Base-by-base conservation (phyloP, 2,113 vertebrate species). In the Syrmaticus mikado region DNA sequence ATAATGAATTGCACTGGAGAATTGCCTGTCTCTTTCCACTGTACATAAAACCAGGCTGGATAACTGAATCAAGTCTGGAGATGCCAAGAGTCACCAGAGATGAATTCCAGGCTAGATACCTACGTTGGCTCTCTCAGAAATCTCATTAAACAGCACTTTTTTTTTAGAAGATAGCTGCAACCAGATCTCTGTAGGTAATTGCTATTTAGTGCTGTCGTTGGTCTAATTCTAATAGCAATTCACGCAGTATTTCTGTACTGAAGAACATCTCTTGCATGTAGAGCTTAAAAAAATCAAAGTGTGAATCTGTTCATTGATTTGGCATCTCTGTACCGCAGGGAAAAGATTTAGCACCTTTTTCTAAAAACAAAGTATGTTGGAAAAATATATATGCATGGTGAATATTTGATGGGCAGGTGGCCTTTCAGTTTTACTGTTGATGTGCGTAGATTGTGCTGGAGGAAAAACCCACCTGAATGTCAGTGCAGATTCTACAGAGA, bases 391-490 rank as follows among this genome's bases (percentile, higher is more conserved):
- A 89, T 0, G 1, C 82, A 19, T 55, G 36, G 96, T 94, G 93
- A 90, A 91, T 96, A 95, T 94, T 75, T 95, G 95, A 94, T 76
- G 65, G 86, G 93, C 77, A 95, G 95, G 93, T 43, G 43, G 94
- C 81, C 87, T 97, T 98, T 98, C 95, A 81, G 76, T 4, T 82
- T 97, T 89, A 94, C 72, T 71, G 82, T 81, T 82, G 95, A 80
- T 85, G 64, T 72, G 50, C 8, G 13, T 25, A 22, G 85, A 87
- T 92, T 93, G 61, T 60, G 97, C 97, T 97, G 10, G 87, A 96
- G 97, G 97, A 97, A 92, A 97, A 95, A 72, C 38, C 78, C 78
- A 87, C 91, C 94, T 97, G 94, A 92, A 93, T 95, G 96, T 96
- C 94, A 97, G 86, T 20, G 81, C 92, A 40, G 52, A 93, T 96